phyloP scores from a whole-genome alignment of 2,797 vertebrate species.

The Simalia tracyae region DNA sequence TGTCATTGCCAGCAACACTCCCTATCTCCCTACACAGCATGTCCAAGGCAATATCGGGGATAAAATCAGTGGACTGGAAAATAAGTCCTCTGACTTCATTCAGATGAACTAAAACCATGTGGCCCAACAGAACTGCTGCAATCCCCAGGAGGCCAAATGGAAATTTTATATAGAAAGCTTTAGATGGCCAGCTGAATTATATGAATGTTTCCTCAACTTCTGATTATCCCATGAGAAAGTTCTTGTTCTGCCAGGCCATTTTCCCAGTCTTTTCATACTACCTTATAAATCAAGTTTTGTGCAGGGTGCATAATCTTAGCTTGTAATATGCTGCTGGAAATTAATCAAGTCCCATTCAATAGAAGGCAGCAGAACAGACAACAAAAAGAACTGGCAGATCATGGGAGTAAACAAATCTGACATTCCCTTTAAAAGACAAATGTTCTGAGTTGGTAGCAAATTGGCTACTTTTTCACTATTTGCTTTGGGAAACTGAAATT shows the following conservation, averaged over 20 bases:
- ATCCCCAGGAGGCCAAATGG: neutral
- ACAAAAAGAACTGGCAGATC: conserved; percentile 31
- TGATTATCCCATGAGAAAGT: conserved; percentile 25
- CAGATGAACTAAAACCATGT: neutral
- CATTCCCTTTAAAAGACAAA: conserved; percentile 58
- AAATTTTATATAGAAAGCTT: neutral
- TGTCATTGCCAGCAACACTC: neutral
- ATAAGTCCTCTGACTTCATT: neutral
- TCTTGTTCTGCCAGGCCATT: conserved; percentile 11
- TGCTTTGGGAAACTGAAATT: conserved; percentile 49
- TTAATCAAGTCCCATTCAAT: conserved; percentile 42
- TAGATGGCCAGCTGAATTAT: conserved; percentile 1
- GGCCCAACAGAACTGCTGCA: neutral
- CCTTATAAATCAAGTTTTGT: conserved; percentile 34
- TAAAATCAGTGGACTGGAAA: neutral
- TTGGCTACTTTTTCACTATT: conserved; percentile 44
- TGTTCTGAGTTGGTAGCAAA: conserved; percentile 47
- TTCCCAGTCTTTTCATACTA: conserved; percentile 19
- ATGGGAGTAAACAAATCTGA: conserved; percentile 56
- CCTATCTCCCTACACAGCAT: neutral
- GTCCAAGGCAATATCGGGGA: neutral
- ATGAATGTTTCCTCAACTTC: conserved; percentile 14
- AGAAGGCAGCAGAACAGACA: conserved; percentile 14
- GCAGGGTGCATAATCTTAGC: conserved; percentile 44
- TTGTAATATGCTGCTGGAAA: conserved; percentile 59